Base-by-base conservation (phyloP, 2,888 invertebrate species). In the Dendrolimus pini region DNA sequence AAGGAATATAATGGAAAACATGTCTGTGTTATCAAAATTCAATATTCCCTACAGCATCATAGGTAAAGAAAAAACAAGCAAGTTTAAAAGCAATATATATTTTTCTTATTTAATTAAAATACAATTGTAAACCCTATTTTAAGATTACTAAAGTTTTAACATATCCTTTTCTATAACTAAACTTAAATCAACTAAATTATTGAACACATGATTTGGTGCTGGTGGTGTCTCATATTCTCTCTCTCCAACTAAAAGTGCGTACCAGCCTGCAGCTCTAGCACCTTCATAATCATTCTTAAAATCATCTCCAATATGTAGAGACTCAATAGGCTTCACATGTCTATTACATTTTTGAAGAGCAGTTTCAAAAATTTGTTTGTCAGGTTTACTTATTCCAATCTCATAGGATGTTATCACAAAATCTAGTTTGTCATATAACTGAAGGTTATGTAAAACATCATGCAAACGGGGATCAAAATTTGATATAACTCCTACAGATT, bases 391-490 rank as follows among this genome's bases (percentile, higher is more conserved):
- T 60, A 88, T 88, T 42, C 95, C 94, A 56, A 92, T 92, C 55
- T 93, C 93, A 73, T 96, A 96, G 0, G 98, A 97, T 7, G 94
- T 93, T 10, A 97, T 63, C 54, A 97, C 90, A 85, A 98, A 98
- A 65, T 95, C 92, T 82, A 98, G 96, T 75, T 94, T 94, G 57
- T 93, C 85, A 56, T 91, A 77, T n/a, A 98, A 80, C 58, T 92
- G 92, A 52, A 95, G 89, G 68, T 93, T 94, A 12, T 83, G 68
- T 57, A 98, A 87, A 62, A 97, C 92, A 7, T 90, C 85, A 61
- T 93, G 90, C 2, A 98, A 85, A 42, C 97, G 92, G 42, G 96
- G 95, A 86, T 98, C 98, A 85, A 95, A 97, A 83, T 98, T 98
- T 7, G 98, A 97, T 65, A 98, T 94, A 0, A 97, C 93, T 3